phyloP scores from a whole-genome alignment of 2,888 invertebrate genomes.

The Zygothrica quintamaculata region DNA sequence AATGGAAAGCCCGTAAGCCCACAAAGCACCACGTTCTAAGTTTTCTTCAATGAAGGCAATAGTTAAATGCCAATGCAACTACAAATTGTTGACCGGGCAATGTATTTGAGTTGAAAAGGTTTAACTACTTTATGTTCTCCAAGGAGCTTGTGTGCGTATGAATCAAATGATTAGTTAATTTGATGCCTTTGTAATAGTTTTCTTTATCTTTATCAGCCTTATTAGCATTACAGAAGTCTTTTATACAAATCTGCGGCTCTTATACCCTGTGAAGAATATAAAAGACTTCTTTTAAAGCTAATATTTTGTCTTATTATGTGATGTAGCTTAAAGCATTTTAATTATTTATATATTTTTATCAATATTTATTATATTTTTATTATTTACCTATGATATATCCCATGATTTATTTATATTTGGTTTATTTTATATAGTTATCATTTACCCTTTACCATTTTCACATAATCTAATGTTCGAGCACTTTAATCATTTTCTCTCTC shows the following conservation, averaged over 20 bases:
- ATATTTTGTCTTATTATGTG: too few species aligned
- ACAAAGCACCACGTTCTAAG: constrained; percentile 16
- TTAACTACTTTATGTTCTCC: constrained; percentile 10
- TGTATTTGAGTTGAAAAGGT: constrained; percentile 14
- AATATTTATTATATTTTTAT: too few species aligned
- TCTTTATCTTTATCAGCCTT: too few species aligned
- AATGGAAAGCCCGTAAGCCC: too few species aligned
- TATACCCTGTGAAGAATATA: too few species aligned
- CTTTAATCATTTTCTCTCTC: constrained; percentile 28
- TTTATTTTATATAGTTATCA: constrained; percentile 3
- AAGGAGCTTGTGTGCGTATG: constrained; percentile 10
- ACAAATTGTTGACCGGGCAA: constrained; percentile 59
- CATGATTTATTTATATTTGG: too few species aligned
- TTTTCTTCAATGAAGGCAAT: constrained; percentile 51
- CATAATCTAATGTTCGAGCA: constrained; percentile 9
- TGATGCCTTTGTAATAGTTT: not conserved
- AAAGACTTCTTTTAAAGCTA: too few species aligned
- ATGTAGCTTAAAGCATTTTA: too few species aligned
- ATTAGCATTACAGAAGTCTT: too few species aligned
- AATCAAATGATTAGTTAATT: constrained; percentile 26
- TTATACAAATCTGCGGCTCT: not conserved
- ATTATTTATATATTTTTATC: too few species aligned
- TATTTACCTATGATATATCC: too few species aligned
- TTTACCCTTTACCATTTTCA: not conserved
- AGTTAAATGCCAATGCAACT: constrained; percentile 60